phyloP scores from a whole-genome alignment of 2,888 invertebrate species.

The Melikaiella ostensackeni region DNA sequence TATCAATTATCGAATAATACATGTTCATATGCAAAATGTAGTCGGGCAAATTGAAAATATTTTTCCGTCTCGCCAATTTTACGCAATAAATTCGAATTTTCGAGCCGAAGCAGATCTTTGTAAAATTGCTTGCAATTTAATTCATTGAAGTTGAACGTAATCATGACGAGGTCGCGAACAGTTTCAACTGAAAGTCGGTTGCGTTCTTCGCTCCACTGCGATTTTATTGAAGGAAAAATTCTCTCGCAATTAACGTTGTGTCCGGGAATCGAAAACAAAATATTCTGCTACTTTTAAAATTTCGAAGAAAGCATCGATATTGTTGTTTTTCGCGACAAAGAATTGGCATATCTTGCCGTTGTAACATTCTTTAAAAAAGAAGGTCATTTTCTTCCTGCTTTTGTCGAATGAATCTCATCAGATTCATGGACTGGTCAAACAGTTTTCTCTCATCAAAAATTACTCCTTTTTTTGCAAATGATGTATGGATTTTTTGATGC shows the following conservation, averaged over 20 bases:
- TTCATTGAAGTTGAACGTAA: too few species aligned
- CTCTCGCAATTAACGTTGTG: not conserved
- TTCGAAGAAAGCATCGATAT: not conserved
- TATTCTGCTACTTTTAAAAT: conserved; percentile 5
- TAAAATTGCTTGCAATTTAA: too few species aligned
- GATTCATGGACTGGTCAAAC: not conserved
- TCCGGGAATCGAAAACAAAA: not conserved
- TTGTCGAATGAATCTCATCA: not conserved
- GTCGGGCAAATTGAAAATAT: too few species aligned
- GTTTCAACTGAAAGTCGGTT: conserved; percentile 6
- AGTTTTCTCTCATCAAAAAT: not conserved
- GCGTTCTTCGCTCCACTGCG: not conserved
- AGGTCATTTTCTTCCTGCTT: not conserved
- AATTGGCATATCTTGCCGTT: not conserved
- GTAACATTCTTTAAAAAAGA: not conserved
- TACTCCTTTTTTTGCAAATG: not conserved
- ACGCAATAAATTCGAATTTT: too few species aligned
- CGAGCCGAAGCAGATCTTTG: too few species aligned
- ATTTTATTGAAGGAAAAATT: not conserved
- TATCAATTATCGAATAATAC: too few species aligned
- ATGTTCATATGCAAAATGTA: too few species aligned
- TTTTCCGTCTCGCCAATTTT: too few species aligned
- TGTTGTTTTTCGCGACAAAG: not conserved
- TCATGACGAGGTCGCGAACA: not conserved
- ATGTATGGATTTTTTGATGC: not conserved